Evolutionary conservation across 2,113 vertebrate species (phyloP).

Genomic region (Poeciliopsis prolifica): DNA sequence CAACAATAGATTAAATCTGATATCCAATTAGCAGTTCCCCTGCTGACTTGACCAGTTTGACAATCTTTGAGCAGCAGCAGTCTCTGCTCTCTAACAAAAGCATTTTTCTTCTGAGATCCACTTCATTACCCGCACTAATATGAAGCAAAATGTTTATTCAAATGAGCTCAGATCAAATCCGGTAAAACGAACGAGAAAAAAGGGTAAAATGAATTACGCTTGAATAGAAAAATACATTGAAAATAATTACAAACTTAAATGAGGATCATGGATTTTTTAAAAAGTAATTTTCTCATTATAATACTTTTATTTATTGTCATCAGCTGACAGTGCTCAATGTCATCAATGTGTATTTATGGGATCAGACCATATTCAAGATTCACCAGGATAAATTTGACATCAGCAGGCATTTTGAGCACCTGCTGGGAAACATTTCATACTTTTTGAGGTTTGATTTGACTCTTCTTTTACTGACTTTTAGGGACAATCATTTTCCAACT

Average conservation of each 20-base stretch:
- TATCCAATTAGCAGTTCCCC: constrained; percentile 65
- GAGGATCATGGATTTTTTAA: constrained; percentile 24
- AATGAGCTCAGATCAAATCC: constrained; percentile 73
- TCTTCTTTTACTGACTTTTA: constrained; percentile 72
- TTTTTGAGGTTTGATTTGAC: constrained; percentile 64
- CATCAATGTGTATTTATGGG: constrained; percentile 60
- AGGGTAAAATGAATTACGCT: constrained; percentile 70
- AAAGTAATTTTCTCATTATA: constrained; percentile 61
- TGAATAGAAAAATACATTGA: constrained; percentile 46
- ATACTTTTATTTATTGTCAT: constrained; percentile 52
- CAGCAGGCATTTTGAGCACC: constrained; percentile 51
- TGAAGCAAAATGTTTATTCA: constrained; percentile 78
- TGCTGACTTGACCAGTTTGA: constrained; percentile 69
- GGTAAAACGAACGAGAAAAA: constrained; percentile 59
- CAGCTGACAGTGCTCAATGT: constrained; percentile 38
- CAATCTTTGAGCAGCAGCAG: constrained; percentile 50
- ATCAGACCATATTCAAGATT: constrained; percentile 68
- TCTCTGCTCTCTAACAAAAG: constrained; percentile 66
- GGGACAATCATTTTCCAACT: constrained; percentile 74
- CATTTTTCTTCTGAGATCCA: constrained; percentile 72
- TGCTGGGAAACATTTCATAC: constrained; percentile 52
- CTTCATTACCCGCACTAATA: constrained; percentile 80
- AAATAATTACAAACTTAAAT: constrained; percentile 72
- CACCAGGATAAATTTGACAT: constrained; percentile 61
- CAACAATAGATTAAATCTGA: constrained; percentile 36